Base-by-base conservation (phyloP, 1,140 invertebrate species). In the Scaptomyza hsui region DNA sequence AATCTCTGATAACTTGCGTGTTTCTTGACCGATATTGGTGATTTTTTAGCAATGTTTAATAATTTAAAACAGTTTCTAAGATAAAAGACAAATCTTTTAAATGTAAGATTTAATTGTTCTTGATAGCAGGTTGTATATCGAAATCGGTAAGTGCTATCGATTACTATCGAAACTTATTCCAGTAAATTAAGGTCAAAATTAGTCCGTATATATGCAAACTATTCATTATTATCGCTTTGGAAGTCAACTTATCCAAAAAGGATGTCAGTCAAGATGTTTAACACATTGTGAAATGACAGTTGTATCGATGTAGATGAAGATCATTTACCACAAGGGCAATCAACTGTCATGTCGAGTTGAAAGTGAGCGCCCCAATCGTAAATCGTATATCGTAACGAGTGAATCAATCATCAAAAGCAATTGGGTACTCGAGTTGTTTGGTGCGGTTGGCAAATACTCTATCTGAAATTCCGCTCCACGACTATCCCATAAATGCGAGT, bases 381-480 rank as follows among this genome's bases (percentile, higher is more conserved):
- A 10, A 19, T 15, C 18, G 0, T n/a, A 47, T 19, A 32, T 16
- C 48, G 21, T 32, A 32, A 35, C 26, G 48, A 12, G 24, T 16
- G 47, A 12, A 35, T 35, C 48, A 51, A 52, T 52, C 49, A 52
- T 6, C 26, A 29, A 29, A 29, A 26, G 21, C 21, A 21, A 41
- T 29, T 35, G 35, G 12, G 37, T 42, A 41, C 52, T 55, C 19
- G 37, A 55, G 13, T 21, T 39, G 13, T 39, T 15, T 3, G 21
- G 47, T 44, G 44, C 29, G 39, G 19, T 57, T 45, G 37, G 24
- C 55, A 57, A 57, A 44, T 29, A 57, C 37, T 55, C 41, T 41
- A 62, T 53, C 35, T 44, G 39, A 53, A 64, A 70, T 70, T 56
- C 51, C 67, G 47, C 49, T 49, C 47, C 47, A 71, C 51, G 61